phyloP scores from a whole-genome alignment of 2,888 invertebrate genomes.

The Hypolimnas misippus region DNA sequence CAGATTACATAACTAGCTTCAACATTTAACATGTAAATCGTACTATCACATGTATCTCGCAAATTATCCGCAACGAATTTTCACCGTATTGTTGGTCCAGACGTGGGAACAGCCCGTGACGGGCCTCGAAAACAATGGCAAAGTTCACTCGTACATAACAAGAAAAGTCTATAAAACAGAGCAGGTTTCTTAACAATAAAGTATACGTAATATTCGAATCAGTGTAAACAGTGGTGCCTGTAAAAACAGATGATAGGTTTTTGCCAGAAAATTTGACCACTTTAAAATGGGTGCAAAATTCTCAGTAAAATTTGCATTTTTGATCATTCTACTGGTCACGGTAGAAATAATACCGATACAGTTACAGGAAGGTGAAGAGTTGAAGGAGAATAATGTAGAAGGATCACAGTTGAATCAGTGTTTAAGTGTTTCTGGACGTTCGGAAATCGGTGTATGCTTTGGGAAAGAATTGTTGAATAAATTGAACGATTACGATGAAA shows the following conservation, averaged over 20 bases:
- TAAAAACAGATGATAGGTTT: constrained; percentile 20
- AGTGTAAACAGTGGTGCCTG: constrained; percentile 57
- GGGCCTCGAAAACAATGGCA: constrained; percentile 74
- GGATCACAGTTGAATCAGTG: constrained; percentile 71
- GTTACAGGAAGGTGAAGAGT: constrained; percentile 68
- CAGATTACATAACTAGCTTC: constrained; percentile 60
- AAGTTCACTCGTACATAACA: constrained; percentile 82
- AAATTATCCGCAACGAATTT: constrained; percentile 77
- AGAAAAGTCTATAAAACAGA: constrained; percentile 79
- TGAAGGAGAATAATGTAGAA: constrained; percentile 64
- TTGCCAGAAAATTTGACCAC: constrained; percentile 11
- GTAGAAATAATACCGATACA: constrained; percentile 69
- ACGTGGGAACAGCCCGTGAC: constrained; percentile 78
- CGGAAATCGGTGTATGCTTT: constrained; percentile 85
- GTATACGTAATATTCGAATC: constrained; percentile 67
- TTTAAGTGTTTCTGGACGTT: constrained; percentile 64
- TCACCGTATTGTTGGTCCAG: constrained; percentile 75
- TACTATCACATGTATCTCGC: constrained; percentile 64
- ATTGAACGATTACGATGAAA: constrained; percentile 86
- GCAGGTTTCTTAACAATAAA: constrained; percentile 62
- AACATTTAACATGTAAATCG: constrained; percentile 57
- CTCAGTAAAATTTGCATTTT: constrained; percentile 19
- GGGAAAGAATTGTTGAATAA: constrained; percentile 88
- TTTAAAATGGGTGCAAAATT: constrained; percentile 20
- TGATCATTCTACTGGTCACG: constrained; percentile 46